Evolutionary conservation across 2,888 invertebrate species (phyloP).

Genomic region (Diarsia brunnea): DNA sequence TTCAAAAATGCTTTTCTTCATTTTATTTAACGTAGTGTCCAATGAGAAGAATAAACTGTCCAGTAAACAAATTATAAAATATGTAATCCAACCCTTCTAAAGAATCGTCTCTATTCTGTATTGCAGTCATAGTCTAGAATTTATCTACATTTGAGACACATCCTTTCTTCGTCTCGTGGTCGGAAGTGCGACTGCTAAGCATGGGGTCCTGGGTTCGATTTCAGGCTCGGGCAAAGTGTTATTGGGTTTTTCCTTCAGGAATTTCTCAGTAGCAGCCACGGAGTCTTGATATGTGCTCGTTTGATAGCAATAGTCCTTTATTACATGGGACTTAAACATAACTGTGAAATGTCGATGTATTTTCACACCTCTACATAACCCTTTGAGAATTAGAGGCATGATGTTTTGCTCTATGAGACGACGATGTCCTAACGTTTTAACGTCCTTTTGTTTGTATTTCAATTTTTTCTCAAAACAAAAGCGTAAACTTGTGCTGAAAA

Average conservation of each 20-base stretch:
- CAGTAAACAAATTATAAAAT: not conserved
- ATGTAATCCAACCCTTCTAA: not conserved
- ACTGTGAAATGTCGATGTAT: too few species aligned
- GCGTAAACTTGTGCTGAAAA: constrained; percentile 11
- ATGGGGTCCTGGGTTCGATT: too few species aligned
- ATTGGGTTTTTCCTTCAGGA: too few species aligned
- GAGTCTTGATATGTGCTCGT: too few species aligned
- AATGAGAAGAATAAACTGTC: not conserved
- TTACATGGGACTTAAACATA: too few species aligned
- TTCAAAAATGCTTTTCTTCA: not conserved
- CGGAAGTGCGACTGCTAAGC: too few species aligned
- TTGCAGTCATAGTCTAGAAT: not conserved
- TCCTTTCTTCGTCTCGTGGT: not conserved
- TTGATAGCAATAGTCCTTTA: too few species aligned
- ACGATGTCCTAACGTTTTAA: not conserved
- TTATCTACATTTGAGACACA: not conserved
- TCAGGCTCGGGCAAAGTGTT: too few species aligned
- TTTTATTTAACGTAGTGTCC: not conserved
- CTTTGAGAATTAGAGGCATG: too few species aligned
- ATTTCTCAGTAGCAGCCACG: too few species aligned
- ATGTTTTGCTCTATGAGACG: too few species aligned
- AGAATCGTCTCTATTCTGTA: not conserved
- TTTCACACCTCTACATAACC: too few species aligned
- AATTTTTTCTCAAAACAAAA: constrained; percentile 15
- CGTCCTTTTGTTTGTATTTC: not conserved